These are phyloP conservation scores for Drosophila carrolli DNA, from an alignment of 1,140 invertebrate species.

Conservation along the genomic window DNA sequence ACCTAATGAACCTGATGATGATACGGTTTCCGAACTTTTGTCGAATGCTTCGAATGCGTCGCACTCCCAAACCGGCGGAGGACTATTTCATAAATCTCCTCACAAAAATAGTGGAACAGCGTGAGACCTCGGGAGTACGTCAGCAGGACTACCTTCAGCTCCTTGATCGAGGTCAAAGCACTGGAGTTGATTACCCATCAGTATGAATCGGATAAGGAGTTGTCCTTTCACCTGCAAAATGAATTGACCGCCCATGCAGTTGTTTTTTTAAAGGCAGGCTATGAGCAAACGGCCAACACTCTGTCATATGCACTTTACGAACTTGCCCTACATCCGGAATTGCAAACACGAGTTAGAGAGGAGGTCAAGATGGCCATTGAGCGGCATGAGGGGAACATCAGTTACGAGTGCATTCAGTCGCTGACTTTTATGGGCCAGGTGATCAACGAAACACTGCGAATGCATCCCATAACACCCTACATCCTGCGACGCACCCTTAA, in stretches of 20 bases:
- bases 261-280: slow-evolving; percentile 88
- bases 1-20: slow-evolving; percentile 69
- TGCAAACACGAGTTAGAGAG: slow-evolving; percentile 85
- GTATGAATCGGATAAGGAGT: slow-evolving; percentile 61
- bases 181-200: slow-evolving; percentile 73
- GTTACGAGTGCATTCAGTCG: slow-evolving; percentile 85
- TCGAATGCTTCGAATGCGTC: slow-evolving; percentile 52
- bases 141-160: slow-evolving; percentile 86
- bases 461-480: slow-evolving; percentile 85
- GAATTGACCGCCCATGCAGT: slow-evolving; percentile 86
- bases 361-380: slow-evolving; percentile 84
- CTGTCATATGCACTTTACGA: slow-evolving; percentile 85
- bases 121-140: slow-evolving; percentile 83
- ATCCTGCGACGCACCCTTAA: slow-evolving; percentile 83
- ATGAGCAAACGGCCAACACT: slow-evolving; percentile 86
- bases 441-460: slow-evolving; percentile 86
- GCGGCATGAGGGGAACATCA: slow-evolving; percentile 78
- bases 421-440: slow-evolving; percentile 87
- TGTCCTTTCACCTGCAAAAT: slow-evolving; percentile 60
- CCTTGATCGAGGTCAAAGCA: slow-evolving; percentile 81
- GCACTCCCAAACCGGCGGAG: slow-evolving; percentile 68
- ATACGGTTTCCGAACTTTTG: slow-evolving; percentile 71
- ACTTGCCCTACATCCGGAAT: slow-evolving; percentile 85
- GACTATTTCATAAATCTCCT: slow-evolving; percentile 85
- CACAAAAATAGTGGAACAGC: slow-evolving; percentile 84